Evolutionary conservation across 2,888 invertebrate species (phyloP).

Genomic region (Diarsia brunnea): DNA sequence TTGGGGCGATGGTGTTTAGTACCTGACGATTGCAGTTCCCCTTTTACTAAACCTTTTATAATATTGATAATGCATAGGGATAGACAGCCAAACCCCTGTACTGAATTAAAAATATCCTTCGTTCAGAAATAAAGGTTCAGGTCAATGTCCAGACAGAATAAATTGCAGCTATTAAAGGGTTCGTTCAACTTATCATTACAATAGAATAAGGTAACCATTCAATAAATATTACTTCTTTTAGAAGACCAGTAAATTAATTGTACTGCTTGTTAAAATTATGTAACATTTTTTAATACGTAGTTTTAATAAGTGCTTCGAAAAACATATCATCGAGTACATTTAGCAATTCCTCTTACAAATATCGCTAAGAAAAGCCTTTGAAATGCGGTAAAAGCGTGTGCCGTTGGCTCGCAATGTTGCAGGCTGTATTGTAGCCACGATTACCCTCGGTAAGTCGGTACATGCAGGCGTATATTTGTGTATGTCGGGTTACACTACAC

Average conservation of each 20-base stretch:
- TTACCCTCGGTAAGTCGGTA: conserved; percentile 77
- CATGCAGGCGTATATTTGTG: conserved; percentile 74
- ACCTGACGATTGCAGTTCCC: background rate
- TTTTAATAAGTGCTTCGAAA: background rate
- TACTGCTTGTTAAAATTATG: background rate
- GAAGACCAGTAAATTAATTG: background rate
- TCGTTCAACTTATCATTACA: background rate
- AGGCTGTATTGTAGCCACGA: conserved; percentile 77
- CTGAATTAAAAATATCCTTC: background rate
- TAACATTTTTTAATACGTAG: background rate
- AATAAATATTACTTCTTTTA: background rate
- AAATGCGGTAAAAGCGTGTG: conserved; percentile 48
- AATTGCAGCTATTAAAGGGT: background rate
- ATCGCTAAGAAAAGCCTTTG: conserved; percentile 35
- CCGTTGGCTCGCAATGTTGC: conserved; percentile 62
- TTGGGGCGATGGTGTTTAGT: background rate
- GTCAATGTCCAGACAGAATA: conserved; percentile 10
- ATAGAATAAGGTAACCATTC: background rate
- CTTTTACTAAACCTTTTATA: background rate
- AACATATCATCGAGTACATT: conserved; percentile 5
- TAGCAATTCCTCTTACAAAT: conserved; percentile 21
- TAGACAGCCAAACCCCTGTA: background rate
- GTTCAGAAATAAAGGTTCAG: conserved; percentile 8
- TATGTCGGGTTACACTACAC: conserved; percentile 75
- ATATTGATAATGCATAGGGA: background rate